A percentile compares a stretch with the other conserved stretches of the same genome.
Evolutionary conservation across 2,797 vertebrate genomes (phyloP).

Genomic region (Lepus townsendii): DNA sequence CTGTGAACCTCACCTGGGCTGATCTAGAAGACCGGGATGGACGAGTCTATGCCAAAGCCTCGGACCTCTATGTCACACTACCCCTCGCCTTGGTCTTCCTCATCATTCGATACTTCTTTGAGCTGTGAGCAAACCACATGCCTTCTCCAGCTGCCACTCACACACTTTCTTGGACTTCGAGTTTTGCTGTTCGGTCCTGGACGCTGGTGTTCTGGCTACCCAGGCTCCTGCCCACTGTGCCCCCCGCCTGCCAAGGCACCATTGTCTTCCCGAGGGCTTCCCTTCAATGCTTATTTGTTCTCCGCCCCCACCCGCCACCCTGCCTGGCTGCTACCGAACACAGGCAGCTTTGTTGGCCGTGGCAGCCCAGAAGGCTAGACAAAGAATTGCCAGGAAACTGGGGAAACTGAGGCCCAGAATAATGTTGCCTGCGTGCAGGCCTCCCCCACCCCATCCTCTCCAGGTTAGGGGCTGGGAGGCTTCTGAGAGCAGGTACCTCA

Average conservation of each 20-base stretch:
- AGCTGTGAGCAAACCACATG: conserved; percentile 90
- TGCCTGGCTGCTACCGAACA: conserved; percentile 67
- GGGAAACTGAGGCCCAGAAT: conserved; percentile 79
- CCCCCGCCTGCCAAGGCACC: conserved; percentile 63
- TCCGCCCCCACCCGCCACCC: conserved; percentile 47
- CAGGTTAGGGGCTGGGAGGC: neutral
- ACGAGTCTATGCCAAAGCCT: conserved; percentile 93
- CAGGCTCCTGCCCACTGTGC: conserved; percentile 42
- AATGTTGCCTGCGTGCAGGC: conserved; percentile 52
- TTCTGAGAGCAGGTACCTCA: neutral
- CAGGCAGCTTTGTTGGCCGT: conserved; percentile 79
- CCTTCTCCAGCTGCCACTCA: neutral
- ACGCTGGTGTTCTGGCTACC: conserved; percentile 41
- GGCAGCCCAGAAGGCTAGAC: conserved; percentile 26
- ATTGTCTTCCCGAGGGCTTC: conserved; percentile 77
- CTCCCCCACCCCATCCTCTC: neutral
- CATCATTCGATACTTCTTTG: conserved; percentile 94
- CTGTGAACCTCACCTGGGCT: conserved; percentile 95
- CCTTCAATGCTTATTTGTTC: conserved; percentile 82
- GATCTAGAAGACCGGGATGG: conserved; percentile 95
- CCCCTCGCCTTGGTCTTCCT: conserved; percentile 96
- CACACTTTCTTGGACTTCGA: neutral
- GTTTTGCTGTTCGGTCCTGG: neutral
- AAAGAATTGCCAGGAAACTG: conserved; percentile 35
- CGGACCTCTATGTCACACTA: conserved; percentile 94